Base-by-base conservation (phyloP, 2,888 invertebrate species). In the Xestia sexstrigata region DNA sequence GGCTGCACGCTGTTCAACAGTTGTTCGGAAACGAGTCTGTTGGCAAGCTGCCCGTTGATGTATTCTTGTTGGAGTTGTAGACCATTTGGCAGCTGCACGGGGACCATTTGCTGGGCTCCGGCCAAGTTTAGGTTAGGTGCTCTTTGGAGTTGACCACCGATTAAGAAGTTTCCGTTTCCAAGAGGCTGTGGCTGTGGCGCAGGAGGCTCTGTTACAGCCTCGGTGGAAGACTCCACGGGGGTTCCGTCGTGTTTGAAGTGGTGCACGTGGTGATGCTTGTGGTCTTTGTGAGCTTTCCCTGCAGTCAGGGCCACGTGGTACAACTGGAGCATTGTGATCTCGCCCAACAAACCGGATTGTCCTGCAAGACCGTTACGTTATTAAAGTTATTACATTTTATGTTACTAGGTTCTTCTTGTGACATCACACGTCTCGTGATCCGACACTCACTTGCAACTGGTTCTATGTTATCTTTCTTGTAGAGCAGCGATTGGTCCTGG, bases 261-360 rank as follows among this genome's bases (percentile, higher is more conserved):
- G 92, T 98, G 98, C 0, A 97, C 98, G 93, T 98, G 98, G 91
- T 98, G 98, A 91, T 98, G 98, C 91, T 98, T 98, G 94, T 98
- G 98, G 90, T 98, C 98, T 85, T 98, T 98, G 94, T 98, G 98
- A 0, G 98, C 98, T 93, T 98, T 98, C 0, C 98, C 98, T 4
- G 98, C 98, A 5, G 98, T 98, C 78, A 98, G 92, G 0, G 98
- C 98, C 0, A 98, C 98, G 79, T 97, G 97, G 94, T 98, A 98
- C 30, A 98, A 93, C 92, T 98, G 98, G 0, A 98, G 93, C 97
- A 98, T 97, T 3, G 98, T 98, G 78, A 98, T 92, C 95, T 98
- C 98, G 5, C 98, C 98, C 76, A 98, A 93, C 88, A 98, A 95
- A 63, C 98, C 98, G 15, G 97, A 97, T 81, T 97, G 95, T 71